Base-by-base conservation (phyloP, 2,888 invertebrate genomes). In the Drosophila borealis region DNA sequence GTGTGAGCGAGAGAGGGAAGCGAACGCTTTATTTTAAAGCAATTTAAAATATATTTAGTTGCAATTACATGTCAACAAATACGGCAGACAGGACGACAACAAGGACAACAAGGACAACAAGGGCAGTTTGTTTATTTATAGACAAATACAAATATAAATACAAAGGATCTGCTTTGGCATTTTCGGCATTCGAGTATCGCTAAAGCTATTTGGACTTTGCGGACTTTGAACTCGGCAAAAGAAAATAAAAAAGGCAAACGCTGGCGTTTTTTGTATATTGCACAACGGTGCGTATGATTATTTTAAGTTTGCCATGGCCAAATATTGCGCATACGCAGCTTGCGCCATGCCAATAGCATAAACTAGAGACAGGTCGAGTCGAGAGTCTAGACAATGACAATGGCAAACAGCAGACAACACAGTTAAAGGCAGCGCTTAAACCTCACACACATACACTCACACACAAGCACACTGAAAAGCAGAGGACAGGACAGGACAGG, bases 31-130 rank as follows among this genome's bases (percentile, higher is more conserved):
- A 89, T 87, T 89, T 89, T 89, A 87, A 87, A 89, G 85, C 85
- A 84, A 89, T 89, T 81, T 88, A 83, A 88, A 89, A 88, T 88
- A 88, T 88, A 89, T 89, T 88, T 88, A 88, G 84, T 89, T 84
- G 81, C 90, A 89, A 87, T 88, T 89, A 87, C 80, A 86, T 89
- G 80, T 89, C 84, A 88, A 89, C 87, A 83, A 81, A 83, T 65
- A 89, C 60, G 65, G 45, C 64, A 65, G 48, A 56, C 54, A 62
- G 63, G 51, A 53, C 21, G 48, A 46, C 57, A 21, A 34, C 41
- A 45, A 44, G 45, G 55, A 46, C 57, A 21, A 34, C 41, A 45
- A 44, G 45, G 55, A 59, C 61, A 59, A 62, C 70, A 50, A 48
- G 41, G 76, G 46, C 65, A 69, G 65, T 79, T 72, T 65, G 64